These are phyloP conservation scores for Trichomycterus rosablanca DNA, from an alignment of 2,113 vertebrate genomes.

Conservation along the genomic window DNA sequence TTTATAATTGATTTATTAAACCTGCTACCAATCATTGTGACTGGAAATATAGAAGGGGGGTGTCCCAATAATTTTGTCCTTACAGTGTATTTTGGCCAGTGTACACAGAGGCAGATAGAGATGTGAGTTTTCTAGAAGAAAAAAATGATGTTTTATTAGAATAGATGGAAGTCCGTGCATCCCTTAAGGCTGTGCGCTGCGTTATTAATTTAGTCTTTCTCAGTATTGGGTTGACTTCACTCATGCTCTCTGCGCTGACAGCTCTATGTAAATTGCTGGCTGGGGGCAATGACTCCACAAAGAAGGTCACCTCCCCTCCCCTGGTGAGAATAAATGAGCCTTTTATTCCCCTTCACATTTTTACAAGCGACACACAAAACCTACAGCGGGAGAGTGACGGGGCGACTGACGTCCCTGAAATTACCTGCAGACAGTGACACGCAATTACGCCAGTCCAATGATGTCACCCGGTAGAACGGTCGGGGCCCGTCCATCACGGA, in stretches of 20 bases:
- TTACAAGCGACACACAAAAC: conserved; percentile 53
- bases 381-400: conserved; percentile 26
- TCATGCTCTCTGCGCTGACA: conserved; percentile 60
- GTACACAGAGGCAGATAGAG: no score
- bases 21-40: no score
- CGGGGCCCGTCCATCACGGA: conserved; percentile 31
- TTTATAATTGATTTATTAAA: no score
- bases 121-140: conserved; percentile 35
- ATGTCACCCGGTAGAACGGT: conserved; percentile 41
- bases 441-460: conserved; percentile 54
- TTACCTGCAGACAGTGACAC: conserved; percentile 58
- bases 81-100: no score
- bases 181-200: conserved; percentile 64
- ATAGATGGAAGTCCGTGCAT: conserved; percentile 32
- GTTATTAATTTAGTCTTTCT: conserved; percentile 69
- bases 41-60: no score
- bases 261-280: conserved; percentile 75
- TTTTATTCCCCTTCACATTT: conserved; percentile 71
- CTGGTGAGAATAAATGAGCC: conserved; percentile 65
- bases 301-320: conserved; percentile 74
- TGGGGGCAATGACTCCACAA: conserved; percentile 72
- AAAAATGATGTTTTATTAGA: conserved; percentile 24
- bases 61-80: no score
- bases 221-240: conserved; percentile 46
- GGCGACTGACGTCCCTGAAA: conserved; percentile 57